Evolutionary conservation across 1,140 invertebrate genomes (phyloP).

Genomic region (Tetragonula clypearis): DNA sequence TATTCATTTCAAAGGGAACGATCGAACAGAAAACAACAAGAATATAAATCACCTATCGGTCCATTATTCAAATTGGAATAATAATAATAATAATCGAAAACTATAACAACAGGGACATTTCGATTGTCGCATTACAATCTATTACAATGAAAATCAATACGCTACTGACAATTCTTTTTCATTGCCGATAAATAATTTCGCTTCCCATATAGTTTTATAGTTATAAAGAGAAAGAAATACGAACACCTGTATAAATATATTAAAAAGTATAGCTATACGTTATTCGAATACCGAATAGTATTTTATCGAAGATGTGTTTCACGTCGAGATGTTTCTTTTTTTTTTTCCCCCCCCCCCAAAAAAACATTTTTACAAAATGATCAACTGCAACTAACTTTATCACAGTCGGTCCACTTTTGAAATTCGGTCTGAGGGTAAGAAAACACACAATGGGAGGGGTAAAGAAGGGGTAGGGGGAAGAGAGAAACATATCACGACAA

Average conservation of each 20-base stretch:
- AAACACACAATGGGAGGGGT: neutral
- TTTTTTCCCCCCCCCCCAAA: no score
- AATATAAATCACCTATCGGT: neutral
- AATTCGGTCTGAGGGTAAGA: neutral
- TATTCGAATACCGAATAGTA: conserved; percentile 30
- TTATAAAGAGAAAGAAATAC: neutral
- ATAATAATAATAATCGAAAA: neutral
- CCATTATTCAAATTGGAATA: neutral
- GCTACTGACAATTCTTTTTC: neutral
- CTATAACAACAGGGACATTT: neutral
- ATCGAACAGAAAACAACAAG: neutral
- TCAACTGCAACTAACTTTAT: neutral
- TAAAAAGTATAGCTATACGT: conserved; percentile 16
- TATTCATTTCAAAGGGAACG: neutral
- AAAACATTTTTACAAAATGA: neutral
- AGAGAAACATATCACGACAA: conserved; percentile 71
- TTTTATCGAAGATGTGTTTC: conserved; percentile 29
- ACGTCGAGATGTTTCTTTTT: neutral
- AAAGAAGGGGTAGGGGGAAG: neutral
- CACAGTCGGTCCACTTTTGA: conserved; percentile 13
- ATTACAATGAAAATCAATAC: neutral
- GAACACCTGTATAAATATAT: neutral
- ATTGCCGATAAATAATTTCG: neutral
- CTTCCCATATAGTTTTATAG: neutral
- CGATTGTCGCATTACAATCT: no score